These are phyloP conservation scores for Callimorpha dominula DNA, from an alignment of 2,888 invertebrate genomes.

Conservation along the genomic window DNA sequence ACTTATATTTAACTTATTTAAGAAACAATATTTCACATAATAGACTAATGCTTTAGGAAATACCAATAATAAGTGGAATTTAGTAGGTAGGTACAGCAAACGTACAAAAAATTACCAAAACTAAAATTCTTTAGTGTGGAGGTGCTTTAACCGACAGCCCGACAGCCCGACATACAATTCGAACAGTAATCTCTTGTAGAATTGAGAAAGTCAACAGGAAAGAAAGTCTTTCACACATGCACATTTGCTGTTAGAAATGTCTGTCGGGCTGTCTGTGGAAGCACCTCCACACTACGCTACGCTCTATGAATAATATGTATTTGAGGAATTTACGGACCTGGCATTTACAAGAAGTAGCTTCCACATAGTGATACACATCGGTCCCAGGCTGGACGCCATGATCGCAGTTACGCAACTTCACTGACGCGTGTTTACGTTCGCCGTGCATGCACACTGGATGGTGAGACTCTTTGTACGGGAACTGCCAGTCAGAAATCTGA, in stretches of 20 bases:
- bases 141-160: too few species aligned
- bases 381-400: slow-evolving; percentile 90
- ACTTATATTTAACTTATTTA: neutral
- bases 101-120: too few species aligned
- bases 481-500: slow-evolving; percentile 95
- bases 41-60: too few species aligned
- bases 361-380: slow-evolving; percentile 91
- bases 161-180: too few species aligned
- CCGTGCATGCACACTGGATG: slow-evolving; percentile 96
- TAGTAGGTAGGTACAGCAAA: too few species aligned
- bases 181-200: neutral
- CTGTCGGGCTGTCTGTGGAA: too few species aligned
- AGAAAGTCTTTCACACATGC: neutral
- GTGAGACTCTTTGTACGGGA: slow-evolving; percentile 94
- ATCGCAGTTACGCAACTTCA: slow-evolving; percentile 91
- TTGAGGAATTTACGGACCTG: slow-evolving; percentile 61
- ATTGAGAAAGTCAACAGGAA: neutral
- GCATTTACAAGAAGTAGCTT: slow-evolving; percentile 93
- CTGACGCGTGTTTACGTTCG: slow-evolving; percentile 88
- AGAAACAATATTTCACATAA: neutral
- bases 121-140: too few species aligned
- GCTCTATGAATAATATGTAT: neutral
- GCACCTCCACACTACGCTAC: neutral
- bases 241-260: neutral
- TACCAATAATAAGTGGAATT: too few species aligned